Evolutionary conservation across 2,113 vertebrate genomes (phyloP).

Genomic region (Sterrhoptilus dennistouni): DNA sequence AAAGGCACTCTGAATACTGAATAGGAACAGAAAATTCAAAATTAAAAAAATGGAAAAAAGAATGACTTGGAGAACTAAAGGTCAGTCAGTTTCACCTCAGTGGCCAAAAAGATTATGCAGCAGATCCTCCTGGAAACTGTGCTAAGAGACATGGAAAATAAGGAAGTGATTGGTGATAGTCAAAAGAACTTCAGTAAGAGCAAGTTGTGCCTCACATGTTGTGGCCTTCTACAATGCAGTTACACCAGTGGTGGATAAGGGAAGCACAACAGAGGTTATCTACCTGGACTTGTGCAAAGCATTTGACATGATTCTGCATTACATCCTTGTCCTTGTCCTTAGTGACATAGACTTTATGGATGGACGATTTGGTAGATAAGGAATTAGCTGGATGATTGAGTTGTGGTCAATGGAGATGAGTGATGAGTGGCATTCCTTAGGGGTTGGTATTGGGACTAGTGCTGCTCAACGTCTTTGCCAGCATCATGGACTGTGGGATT

Average conservation of each 20-base stretch:
- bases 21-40: not conserved
- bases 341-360: not conserved
- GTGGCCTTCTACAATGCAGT: too few species aligned
- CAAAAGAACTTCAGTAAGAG: not conserved
- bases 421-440: not conserved
- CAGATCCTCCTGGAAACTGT: not conserved
- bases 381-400: not conserved
- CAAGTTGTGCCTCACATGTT: rapidly evolving
- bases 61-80: not conserved
- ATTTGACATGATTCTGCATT: not conserved
- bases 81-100: not conserved
- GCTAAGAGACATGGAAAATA: not conserved
- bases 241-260: too few species aligned
- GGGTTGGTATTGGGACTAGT: rapidly evolving
- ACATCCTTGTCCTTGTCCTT: not conserved
- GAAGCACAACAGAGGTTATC: not conserved
- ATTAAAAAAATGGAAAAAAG: not conserved
- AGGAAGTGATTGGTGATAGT: not conserved
- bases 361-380: not conserved
- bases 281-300: not conserved
- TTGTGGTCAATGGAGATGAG: not conserved
- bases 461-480: not conserved
- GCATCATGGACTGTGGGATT: not conserved
- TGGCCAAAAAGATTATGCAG: not conserved
- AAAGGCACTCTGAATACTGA: not conserved